A percentile compares a stretch with the other conserved stretches of the same genome.
Conservation (phyloP, 2,888 invertebrate species). For the Mechanitis messenoides region DNA sequence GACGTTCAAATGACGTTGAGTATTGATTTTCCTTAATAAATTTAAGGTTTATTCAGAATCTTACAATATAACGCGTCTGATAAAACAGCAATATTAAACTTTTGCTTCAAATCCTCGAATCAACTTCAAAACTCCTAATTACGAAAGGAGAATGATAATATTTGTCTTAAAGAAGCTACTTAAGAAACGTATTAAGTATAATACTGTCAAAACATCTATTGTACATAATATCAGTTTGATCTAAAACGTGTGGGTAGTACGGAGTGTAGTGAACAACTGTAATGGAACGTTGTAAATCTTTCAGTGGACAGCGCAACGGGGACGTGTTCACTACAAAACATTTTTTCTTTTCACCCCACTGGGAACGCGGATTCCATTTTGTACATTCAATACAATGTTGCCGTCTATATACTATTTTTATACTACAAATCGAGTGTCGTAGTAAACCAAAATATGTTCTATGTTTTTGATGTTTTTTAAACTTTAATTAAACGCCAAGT, state of each 20-base stretch:
- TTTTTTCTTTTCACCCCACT: conserved; percentile 59
- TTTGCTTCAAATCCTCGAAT: conserved; percentile 15
- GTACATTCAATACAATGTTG: conserved; percentile 56
- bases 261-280: conserved; percentile 36
- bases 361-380: conserved; percentile 63
- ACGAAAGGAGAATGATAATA: conserved; percentile 25
- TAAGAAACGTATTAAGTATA: conserved; percentile 13
- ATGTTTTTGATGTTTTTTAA: conserved; percentile 18
- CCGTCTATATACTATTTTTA: conserved; percentile 47
- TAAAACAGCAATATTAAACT: conserved; percentile 15
- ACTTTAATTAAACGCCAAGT: conserved; percentile 29
- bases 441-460: conserved; percentile 18
- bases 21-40: too few relatives aligned
- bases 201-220: conserved; percentile 23
- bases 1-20: neutral
- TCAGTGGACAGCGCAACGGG: conserved; percentile 57
- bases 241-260: conserved; percentile 12
- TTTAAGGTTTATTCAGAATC: neutral
- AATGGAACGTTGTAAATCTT: conserved; percentile 70
- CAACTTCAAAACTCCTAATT: conserved; percentile 24
- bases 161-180: conserved; percentile 24
- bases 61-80: neutral
- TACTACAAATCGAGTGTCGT: conserved; percentile 31
- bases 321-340: conserved; percentile 52
- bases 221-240: conserved; percentile 17